These are phyloP conservation scores for Tetranychus cinnabarinus DNA, from an alignment of 1,140 invertebrate species.

Conservation along the genomic window DNA sequence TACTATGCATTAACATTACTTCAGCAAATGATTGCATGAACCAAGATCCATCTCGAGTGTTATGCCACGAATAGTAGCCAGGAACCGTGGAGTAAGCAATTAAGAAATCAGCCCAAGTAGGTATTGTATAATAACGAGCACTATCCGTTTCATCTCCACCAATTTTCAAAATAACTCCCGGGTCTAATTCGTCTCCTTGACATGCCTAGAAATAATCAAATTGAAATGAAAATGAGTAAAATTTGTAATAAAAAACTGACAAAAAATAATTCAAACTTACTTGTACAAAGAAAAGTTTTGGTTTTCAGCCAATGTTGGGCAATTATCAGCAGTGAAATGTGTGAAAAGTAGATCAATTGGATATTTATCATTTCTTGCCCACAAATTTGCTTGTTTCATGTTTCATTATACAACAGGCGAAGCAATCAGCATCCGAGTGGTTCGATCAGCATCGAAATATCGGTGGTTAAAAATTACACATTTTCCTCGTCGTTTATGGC, in stretches of 20 bases:
- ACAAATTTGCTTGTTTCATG: conserved; percentile 64
- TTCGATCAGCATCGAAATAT: conserved; percentile 35
- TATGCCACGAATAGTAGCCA: conserved; percentile 82
- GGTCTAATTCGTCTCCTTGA: conserved; percentile 58
- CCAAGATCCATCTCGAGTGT: conserved; percentile 61
- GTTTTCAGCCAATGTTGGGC: conserved; percentile 61
- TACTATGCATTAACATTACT: conserved; percentile 42
- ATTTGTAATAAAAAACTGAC: too few species aligned
- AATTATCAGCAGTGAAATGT: conserved; percentile 31
- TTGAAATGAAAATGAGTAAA: too few species aligned
- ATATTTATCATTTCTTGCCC: conserved; percentile 41
- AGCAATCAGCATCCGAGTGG: conserved; percentile 48
- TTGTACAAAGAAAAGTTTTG: conserved; percentile 74
- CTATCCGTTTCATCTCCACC: background rate
- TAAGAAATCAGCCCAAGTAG: conserved; percentile 73
- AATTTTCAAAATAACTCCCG: conserved; percentile 19
- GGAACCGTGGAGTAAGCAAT: conserved; percentile 81
- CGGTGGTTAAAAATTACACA: conserved; percentile 80
- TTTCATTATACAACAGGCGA: conserved; percentile 52
- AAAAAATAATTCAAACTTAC: too few species aligned
- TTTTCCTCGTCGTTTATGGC: conserved; percentile 45
- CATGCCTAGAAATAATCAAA: conserved; percentile 40
- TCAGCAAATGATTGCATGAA: conserved; percentile 74
- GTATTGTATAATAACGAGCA: conserved; percentile 34
- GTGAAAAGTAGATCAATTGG: background rate